Percentiles rank a stretch among this genome's conserved stretches.
Conservation (phyloP, 2,113 vertebrate genomes). For the Diglossa brunneiventris region DNA sequence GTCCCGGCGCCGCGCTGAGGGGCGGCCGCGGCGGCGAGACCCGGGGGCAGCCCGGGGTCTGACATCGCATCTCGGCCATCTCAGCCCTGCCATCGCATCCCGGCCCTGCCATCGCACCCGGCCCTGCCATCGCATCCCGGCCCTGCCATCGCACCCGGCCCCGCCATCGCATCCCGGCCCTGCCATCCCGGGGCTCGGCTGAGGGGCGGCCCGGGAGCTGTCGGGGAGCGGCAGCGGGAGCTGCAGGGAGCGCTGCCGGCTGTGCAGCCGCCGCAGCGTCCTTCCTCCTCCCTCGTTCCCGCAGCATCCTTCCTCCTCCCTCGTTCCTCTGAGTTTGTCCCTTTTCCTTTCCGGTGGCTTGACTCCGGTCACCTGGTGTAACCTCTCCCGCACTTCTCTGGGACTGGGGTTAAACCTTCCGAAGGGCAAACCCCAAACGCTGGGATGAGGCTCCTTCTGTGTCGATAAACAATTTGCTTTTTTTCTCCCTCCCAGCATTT, state of each 20-base stretch:
- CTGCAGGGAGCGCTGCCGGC: background rate
- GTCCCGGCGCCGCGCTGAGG: background rate
- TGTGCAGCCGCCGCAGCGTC: background rate
- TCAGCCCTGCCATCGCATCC: background rate
- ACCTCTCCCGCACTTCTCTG: background rate
- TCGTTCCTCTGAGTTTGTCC: background rate
- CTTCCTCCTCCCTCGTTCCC: background rate
- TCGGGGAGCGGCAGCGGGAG: background rate
- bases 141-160: background rate
- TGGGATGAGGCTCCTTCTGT: background rate
- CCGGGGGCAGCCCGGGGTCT: background rate
- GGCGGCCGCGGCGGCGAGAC: background rate
- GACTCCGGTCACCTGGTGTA: background rate
- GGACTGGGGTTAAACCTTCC: background rate
- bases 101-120: background rate
- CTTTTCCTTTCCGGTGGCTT: background rate
- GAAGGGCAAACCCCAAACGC: background rate
- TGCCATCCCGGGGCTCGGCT: background rate
- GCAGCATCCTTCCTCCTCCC: background rate
- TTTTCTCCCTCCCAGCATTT: background rate
- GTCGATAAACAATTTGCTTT: background rate
- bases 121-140: background rate
- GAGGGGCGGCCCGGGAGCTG: background rate
- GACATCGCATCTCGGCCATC: background rate
- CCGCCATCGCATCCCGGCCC: no score